Base-by-base conservation (phyloP, 2,797 vertebrate species). In the Morelia viridis region DNA sequence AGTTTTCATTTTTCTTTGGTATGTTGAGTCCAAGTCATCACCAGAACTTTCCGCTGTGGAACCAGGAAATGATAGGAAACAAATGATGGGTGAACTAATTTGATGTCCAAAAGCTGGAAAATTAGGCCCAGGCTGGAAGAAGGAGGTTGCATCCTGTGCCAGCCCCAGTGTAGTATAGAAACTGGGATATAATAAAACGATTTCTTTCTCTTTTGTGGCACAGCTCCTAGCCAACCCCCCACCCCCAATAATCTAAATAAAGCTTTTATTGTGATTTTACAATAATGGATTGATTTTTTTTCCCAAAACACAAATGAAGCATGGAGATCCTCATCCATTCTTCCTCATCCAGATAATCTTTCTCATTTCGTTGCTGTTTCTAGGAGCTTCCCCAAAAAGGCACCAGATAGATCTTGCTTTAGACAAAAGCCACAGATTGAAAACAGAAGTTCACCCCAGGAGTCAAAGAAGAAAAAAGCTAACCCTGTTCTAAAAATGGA, bases 181-280 rank as follows among this genome's bases (percentile, higher is more conserved):
- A 91, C 5, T 15, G 58, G 62, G 91, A 93, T 6, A 95, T 60
- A 62, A 53, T 57, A 91, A 94, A 93, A 57, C 62, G 46, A 94
- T 35, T 2, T 0, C 41, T 46, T 76, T 19, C 35, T 24, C 41
- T 24, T 46, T 80, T 80, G 46, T 1, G 41, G 46, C 8, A 80
- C 35, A 80, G 22, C 2, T 80, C 71, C 71, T 46, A 94, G 5
- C 87, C 31, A 93, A 68, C 53, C 62, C 64, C 65, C 84, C 93
- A 85, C 94, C 85, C 84, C 89, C 31, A 8, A 92, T 87, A 93
- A 93, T 95, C 93, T 93, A 92, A 95, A 86, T 4, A 64, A 19
- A 94, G 91, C 89, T 93, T 95, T 95, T 93, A 85, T 80, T 90
- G 64, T 91, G 80, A 93, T 83, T 90, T 80, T 88, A 0, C 89